Base-by-base conservation (phyloP, 1,140 invertebrate species). In the Nymphalis io region DNA sequence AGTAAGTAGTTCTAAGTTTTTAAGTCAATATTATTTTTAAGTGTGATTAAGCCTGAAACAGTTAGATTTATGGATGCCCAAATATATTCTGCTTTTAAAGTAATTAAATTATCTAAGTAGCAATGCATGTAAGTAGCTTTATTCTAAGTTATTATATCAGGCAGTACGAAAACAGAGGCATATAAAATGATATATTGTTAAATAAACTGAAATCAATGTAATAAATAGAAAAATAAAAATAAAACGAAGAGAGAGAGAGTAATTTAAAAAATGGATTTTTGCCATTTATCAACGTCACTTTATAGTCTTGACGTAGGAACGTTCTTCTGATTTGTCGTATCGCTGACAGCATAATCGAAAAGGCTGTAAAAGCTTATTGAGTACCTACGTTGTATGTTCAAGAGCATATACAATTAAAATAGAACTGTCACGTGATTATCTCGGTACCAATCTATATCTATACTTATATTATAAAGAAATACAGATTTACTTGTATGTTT, bases 201-300 rank as follows among this genome's bases (percentile, higher is more conserved):
- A 42, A 42, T 15, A 46, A n/a, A 4, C 15, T 46, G n/a, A 46
- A n/a, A 16, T 15, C 42, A n/a, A n/a, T 16, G 2, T 42, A 16
- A 15, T n/a, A 6, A 15, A 6, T n/a, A 15, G 5, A 16, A 46
- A 42, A 46, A 46, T 46, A 46, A 33, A 33, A 33, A 46, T 46
- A 2, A n/a, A 46, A 46, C 16, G 42, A n/a, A 46, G 5, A 46
- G 42, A 16, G n/a, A 3, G 27, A 1, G 27, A 18, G 42, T 46
- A 46, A 46, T 46, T 46, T 46, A 46, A 46, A 46, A 46, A 42
- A 46, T 46, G 1, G 42, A 46, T 46, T 46, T 16, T 8, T 46
- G 42, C n/a, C 13, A 46, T 46, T 16, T 16, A 46, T 46, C 42
- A 46, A 46, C n/a, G 42, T 46, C 42, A 46, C 42, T 3, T 46